Evolutionary conservation across 2,797 vertebrate genomes (phyloP), one percentile per base, ranked within the genome.

Genomic region (Anomalospiza imberbis): DNA sequence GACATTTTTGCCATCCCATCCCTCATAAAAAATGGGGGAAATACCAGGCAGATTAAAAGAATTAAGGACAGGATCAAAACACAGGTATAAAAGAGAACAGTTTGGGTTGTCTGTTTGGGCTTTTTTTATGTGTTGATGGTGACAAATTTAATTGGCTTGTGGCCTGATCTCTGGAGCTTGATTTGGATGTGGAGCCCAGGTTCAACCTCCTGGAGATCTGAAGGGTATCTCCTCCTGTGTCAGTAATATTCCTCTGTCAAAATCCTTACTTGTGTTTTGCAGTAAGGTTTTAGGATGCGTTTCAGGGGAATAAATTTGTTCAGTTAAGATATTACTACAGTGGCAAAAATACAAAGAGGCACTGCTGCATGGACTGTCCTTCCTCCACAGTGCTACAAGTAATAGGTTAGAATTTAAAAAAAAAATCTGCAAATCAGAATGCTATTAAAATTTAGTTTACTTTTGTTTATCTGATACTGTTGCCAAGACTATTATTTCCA

Each of bases 21-120:
- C 12, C 11, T 22, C 13, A 20, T 18, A 20, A 47, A 6, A 32
- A 18, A 22, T 7, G 2, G 1, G 3, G 0, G 29, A n/a, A 42
- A 9, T 2, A 13, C 3, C 11, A 80, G 60, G 2, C 4, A 84
- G 45, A 25, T 84, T 20, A 20, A n/a, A 72, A 74, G 8, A 84
- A 66, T 65, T 83, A 32, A 1, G 0, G 38, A 31, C 7, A 75
- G 34, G 9, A 47, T 29, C 14, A 75, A 83, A 62, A 24, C 4
- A 22, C 15, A 28, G 10, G 3, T 44, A 29, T 34, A 48, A 57
- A 50, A 54, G 7, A 66, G 6, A 85, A 51, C 9, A 55, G 13
- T 9, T 54, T 68, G 13, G 2, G 2, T 42, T 70, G 7, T 0
- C 12, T 45, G 5, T 50, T 44, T 68, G 17, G 5, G 7, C 4